These are phyloP conservation scores for Myxocyprinus asiaticus DNA, from an alignment of 2,113 vertebrate genomes.

Conservation along the genomic window DNA sequence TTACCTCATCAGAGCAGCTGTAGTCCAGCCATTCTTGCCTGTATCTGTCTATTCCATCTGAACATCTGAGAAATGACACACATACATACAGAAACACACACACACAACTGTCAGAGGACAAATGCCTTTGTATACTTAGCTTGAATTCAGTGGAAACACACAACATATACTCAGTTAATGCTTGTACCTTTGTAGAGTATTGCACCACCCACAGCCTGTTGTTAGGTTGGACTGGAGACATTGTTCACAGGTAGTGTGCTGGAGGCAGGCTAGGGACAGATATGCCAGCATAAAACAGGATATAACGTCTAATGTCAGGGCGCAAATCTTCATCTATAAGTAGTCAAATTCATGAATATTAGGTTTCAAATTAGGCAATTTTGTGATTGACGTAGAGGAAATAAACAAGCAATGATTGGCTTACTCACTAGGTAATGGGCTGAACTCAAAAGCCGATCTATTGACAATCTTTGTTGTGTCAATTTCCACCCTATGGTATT, in stretches of 20 bases:
- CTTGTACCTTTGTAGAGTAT: conserved; percentile 87
- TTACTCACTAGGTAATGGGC: conserved; percentile 88
- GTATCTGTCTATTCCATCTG: conserved; percentile 89
- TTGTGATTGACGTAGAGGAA: not conserved
- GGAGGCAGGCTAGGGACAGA: conserved; percentile 83
- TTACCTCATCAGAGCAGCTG: conserved; percentile 87
- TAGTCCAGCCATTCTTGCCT: conserved; percentile 92
- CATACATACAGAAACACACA: conserved; percentile 13
- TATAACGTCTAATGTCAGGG: conserved; percentile 14
- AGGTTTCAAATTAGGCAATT: not conserved
- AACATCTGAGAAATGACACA: conserved; percentile 80
- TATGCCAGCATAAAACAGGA: conserved; percentile 35
- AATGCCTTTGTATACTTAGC: not conserved
- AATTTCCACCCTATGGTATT: conserved; percentile 91
- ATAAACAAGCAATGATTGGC: not conserved
- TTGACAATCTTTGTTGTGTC: conserved; percentile 81
- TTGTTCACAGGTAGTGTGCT: conserved; percentile 83
- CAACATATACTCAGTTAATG: not conserved
- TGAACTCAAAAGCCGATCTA: conserved; percentile 85
- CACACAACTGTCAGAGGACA: not conserved
- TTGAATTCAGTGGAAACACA: not conserved
- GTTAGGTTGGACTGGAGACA: conserved; percentile 82
- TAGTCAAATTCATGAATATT: conserved; percentile 14
- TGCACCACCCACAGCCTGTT: conserved; percentile 91
- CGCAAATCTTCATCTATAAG: conserved; percentile 14